Conservation (phyloP, 2,888 invertebrate genomes). For the Agrochola lychnidis region DNA sequence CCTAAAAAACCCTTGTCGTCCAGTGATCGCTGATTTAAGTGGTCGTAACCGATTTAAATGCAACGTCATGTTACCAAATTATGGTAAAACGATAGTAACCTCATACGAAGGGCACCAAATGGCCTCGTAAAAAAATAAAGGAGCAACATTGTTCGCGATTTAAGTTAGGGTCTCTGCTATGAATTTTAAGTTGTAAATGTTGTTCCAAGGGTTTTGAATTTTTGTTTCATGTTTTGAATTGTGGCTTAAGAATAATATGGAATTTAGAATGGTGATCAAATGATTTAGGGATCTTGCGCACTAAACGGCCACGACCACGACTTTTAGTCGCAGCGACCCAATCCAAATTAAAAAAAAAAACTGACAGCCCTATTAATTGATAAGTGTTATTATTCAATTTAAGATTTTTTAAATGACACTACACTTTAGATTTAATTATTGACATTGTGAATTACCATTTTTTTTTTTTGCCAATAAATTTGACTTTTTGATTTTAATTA, state of each 20-base stretch:
- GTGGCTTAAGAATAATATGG: background rate
- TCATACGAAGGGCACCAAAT: conserved; percentile 31
- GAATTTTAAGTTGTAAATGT: conserved; percentile 53
- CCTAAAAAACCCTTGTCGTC: conserved; percentile 9
- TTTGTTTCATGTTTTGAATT: background rate
- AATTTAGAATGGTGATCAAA: background rate
- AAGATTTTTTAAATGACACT: too few relatives aligned
- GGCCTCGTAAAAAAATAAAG: conserved; percentile 52
- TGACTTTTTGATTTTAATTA: too few relatives aligned
- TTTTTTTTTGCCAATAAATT: too few relatives aligned
- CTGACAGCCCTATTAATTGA: too few relatives aligned
- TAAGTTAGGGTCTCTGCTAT: conserved; percentile 29
- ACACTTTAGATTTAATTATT: too few relatives aligned
- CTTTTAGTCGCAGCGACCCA: too few relatives aligned
- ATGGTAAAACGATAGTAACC: conserved; percentile 49
- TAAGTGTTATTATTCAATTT: too few relatives aligned
- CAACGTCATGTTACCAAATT: conserved; percentile 62
- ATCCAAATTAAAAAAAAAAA: too few relatives aligned
- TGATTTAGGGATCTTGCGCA: too few relatives aligned
- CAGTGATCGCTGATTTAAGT: conserved; percentile 14
- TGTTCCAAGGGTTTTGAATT: conserved; percentile 1
- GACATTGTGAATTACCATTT: too few relatives aligned
- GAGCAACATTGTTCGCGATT: conserved; percentile 34
- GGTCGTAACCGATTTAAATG: conserved; percentile 56
- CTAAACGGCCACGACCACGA: too few relatives aligned